A percentile compares a stretch with the other conserved stretches of the same genome.
Evolutionary conservation across 2,113 vertebrate genomes (phyloP).

Genomic region (Cairina moschata): DNA sequence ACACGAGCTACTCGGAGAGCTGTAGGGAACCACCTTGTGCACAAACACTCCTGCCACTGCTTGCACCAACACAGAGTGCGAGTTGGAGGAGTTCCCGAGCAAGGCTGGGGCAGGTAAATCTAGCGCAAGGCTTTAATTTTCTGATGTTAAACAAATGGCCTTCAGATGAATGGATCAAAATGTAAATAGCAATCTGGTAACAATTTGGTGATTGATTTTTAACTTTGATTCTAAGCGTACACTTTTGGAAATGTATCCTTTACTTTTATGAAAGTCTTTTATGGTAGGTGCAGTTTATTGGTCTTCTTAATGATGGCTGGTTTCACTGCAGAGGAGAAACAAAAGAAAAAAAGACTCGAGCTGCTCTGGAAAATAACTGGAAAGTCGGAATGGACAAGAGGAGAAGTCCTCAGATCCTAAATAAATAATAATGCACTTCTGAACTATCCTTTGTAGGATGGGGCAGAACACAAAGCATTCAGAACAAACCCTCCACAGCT

Average conservation of each 20-base stretch:
- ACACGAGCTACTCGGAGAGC: neutral
- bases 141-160: neutral
- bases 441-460: neutral
- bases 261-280: neutral
- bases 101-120: neutral
- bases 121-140: neutral
- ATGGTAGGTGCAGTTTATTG: neutral
- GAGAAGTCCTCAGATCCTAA: neutral
- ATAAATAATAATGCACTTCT: neutral
- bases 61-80: neutral
- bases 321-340: neutral
- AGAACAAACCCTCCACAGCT: neutral
- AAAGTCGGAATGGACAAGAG: neutral
- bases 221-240: neutral
- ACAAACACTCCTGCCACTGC: neutral
- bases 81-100: neutral
- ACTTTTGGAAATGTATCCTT: neutral
- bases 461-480: neutral
- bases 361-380: neutral
- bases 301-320: neutral
- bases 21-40: neutral
- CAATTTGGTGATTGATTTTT: conserved; percentile 8
- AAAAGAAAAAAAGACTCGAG: neutral
- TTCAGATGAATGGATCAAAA: neutral
- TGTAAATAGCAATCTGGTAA: conserved; percentile 5